Evolutionary conservation across 2,888 invertebrate genomes (phyloP).

Genomic region (Orchestes rusci): DNA sequence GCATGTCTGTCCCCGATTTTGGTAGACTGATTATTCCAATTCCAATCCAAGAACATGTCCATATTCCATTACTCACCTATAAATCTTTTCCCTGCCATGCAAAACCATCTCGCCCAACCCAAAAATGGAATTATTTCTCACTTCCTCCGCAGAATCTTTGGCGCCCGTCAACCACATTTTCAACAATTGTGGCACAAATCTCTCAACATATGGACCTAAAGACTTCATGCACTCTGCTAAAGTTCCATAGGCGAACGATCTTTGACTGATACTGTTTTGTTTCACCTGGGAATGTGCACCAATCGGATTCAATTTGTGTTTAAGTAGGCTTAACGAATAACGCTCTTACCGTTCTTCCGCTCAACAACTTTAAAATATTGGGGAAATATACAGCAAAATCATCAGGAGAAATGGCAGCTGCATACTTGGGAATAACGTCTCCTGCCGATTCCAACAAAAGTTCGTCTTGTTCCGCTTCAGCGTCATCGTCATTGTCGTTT

Average conservation of each 20-base stretch:
- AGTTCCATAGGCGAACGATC: slow-evolving; percentile 66
- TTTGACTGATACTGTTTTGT: slow-evolving; percentile 56
- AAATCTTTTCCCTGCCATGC: slow-evolving; percentile 57
- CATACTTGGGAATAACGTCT: slow-evolving; percentile 63
- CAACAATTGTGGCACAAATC: slow-evolving; percentile 55
- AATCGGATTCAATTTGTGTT: not conserved
- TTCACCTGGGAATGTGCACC: slow-evolving; percentile 37
- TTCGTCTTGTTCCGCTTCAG: slow-evolving; percentile 68
- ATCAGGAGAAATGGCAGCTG: slow-evolving; percentile 56
- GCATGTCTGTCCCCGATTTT: no score
- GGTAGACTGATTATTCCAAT: no score
- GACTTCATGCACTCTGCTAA: slow-evolving; percentile 65
- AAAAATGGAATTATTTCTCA: slow-evolving; percentile 69
- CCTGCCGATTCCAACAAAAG: slow-evolving; percentile 67
- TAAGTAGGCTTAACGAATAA: no score
- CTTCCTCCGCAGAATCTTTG: slow-evolving; percentile 59
- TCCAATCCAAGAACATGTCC: no score
- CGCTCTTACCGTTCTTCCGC: slow-evolving; percentile 59
- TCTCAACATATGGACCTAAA: slow-evolving; percentile 49
- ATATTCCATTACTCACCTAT: slow-evolving; percentile 52
- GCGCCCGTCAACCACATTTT: slow-evolving; percentile 56
- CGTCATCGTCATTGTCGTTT: slow-evolving; percentile 43
- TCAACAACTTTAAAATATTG: slow-evolving; percentile 53
- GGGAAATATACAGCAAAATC: slow-evolving; percentile 63
- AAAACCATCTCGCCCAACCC: slow-evolving; percentile 68